A percentile compares a stretch with the other conserved stretches of the same genome.
These are phyloP conservation scores for Phalacrocorax carbo DNA, from an alignment of 2,113 vertebrate genomes.

Conservation along the genomic window DNA sequence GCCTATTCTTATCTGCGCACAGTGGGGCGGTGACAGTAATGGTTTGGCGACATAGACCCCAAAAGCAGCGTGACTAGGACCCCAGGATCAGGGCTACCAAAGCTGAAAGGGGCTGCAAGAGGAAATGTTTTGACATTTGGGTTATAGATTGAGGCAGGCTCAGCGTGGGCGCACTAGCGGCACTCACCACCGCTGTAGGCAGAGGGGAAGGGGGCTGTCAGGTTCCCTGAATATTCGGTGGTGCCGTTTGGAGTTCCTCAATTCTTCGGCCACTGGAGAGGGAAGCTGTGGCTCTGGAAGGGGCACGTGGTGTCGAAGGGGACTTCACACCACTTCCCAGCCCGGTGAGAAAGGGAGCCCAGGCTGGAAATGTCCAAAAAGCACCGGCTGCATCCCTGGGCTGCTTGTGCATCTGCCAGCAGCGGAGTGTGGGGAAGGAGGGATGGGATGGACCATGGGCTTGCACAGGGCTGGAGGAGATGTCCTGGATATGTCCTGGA, in stretches of 20 bases:
- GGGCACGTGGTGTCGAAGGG: slow-evolving; percentile 50
- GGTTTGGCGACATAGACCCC: slow-evolving; percentile 2
- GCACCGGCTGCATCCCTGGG: background rate
- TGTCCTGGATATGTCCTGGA: background rate
- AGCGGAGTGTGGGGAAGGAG: background rate
- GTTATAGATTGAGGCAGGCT: slow-evolving; percentile 61
- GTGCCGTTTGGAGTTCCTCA: slow-evolving; percentile 67
- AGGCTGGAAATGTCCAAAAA: background rate
- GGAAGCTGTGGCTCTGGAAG: slow-evolving; percentile 70
- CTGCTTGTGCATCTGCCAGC: fast-evolving
- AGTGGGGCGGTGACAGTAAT: slow-evolving; percentile 31
- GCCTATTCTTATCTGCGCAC: slow-evolving; percentile 45
- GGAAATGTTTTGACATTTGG: slow-evolving; percentile 65
- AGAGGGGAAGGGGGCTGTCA: slow-evolving; percentile 52
- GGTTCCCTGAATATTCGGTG: slow-evolving; percentile 51
- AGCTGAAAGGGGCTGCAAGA: slow-evolving; percentile 16
- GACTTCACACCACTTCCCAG: slow-evolving; percentile 44
- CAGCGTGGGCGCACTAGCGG: background rate
- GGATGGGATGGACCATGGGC: background rate
- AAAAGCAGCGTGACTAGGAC: background rate
- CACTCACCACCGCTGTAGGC: slow-evolving; percentile 12
- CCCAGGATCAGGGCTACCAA: background rate
- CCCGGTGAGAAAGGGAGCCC: slow-evolving; percentile 29
- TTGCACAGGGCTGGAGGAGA: background rate
- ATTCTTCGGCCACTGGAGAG: slow-evolving; percentile 45